Evolutionary conservation across 2,888 invertebrate genomes (phyloP), one percentile per base, ranked within the genome.

Genomic region (Anaspis maculata): DNA sequence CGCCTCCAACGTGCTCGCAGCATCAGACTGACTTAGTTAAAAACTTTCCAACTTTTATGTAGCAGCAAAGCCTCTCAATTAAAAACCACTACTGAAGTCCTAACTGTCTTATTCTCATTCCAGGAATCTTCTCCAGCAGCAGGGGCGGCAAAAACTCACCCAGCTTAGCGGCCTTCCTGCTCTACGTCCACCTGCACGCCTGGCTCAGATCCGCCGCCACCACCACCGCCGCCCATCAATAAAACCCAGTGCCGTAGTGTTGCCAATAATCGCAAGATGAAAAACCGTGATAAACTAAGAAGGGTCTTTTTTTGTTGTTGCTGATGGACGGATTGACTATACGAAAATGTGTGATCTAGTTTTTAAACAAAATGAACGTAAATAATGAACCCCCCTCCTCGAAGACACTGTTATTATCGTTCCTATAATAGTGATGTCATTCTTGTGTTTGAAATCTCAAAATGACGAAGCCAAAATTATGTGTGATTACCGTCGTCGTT

Each of bases 401-500:
- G 13, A 15, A 25, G 34, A 29, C 24, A 15, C 34, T 25, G 12
- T 35, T 30, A 25, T 30, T 33, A 9, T 19, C 5, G n/a, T n/a
- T n/a, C n/a, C n/a, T n/a, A n/a, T n/a, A n/a, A n/a, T n/a, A n/a
- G n/a, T n/a, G n/a, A n/a, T n/a, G 19, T 19, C 19, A 9, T 19
- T 24, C 13, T 33, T 30, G 31, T 31, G 35, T 35, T 23, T n/a
- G 30, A 24, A 25, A 27, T 27, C 15, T 27, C 7, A 13, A 24
- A 24, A 24, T 24, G 19, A 19, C 19, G 19, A 23, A 32, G 30
- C 32, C 30, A 28, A 29, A 35, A 39, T 34, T 24, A 41, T 38
- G 48, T 48, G 50, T 49, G 46, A 49, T 45, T 48, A 40, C 32
- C 41, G 45, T 48, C 35, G 37, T 39, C 19, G 39, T 29, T 34